A percentile compares a stretch with the other conserved stretches of the same genome.
phyloP scores from a whole-genome alignment of 2,888 invertebrate species.

The Hirudinaria manillensis region DNA sequence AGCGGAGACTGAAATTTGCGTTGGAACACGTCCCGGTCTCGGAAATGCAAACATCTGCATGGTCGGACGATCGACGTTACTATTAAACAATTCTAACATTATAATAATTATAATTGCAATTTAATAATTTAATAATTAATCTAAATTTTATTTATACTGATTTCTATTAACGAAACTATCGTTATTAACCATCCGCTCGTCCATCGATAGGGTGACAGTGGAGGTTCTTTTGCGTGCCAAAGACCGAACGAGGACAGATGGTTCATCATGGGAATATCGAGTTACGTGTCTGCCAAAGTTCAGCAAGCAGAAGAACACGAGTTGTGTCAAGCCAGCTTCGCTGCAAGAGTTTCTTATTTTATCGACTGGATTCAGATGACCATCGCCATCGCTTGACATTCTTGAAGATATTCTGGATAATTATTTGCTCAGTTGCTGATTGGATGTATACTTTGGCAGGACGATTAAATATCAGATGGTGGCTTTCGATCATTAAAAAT shows the following conservation, averaged over 20 bases:
- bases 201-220: conserved; percentile 1
- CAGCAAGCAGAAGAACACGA: background rate
- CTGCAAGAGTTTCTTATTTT: background rate
- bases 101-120: no score
- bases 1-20: background rate
- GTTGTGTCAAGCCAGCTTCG: background rate
- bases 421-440: background rate
- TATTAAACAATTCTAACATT: no score
- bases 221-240: conserved; percentile 18
- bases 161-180: no score
- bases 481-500: no score
- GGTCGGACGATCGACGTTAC: no score
- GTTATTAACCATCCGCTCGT: no score
- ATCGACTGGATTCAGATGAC: background rate
- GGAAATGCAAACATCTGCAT: conserved; percentile 6
- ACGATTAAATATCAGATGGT: no score
- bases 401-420: background rate
- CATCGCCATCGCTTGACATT: background rate
- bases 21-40: background rate
- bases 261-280: conserved; percentile 5
- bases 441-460: no score
- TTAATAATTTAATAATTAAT: no score
- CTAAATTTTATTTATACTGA: no score
- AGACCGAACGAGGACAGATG: background rate
- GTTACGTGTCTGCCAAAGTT: conserved; percentile 12